Base-by-base conservation (phyloP, 2,113 vertebrate species). In the Symphodus melops region DNA sequence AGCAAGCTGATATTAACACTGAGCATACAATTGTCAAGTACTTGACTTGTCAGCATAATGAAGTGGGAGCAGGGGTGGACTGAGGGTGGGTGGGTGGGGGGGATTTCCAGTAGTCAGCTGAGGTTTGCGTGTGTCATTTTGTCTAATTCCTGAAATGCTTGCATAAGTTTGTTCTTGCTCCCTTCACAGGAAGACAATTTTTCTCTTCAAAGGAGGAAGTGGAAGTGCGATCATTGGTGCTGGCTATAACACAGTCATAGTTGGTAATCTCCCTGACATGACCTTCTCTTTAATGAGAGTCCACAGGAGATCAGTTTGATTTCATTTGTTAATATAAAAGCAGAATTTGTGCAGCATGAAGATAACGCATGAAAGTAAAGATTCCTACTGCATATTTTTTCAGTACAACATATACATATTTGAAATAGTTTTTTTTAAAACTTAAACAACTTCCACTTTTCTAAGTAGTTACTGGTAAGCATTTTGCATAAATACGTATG, bases 141-240 rank as follows among this genome's bases (percentile, higher is more conserved):
- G 75, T 86, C 67, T 86, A 87, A 91, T 91, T 93, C 89, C 88
- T 91, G 75, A 91, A 89, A 92, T 90, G 72, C 87, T 88, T 90
- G 86, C 88, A 90, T 89, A 90, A 73, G 85, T 92, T 88, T 76
- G 64, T 82, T 89, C 78, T 84, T 81, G 80, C 77, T 79, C 66
- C 20, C 28, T 33, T 82, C 68, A 72, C 53, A 69, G 48, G 20
- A 86, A 76, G 73, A 41, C 60, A 52, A 21, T 2, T 17, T 37
- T 72, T 64, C 12, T 59, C 68, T 54, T 74, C 56, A 16, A 86
- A 90, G n/a, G 54, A 88, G 87, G 87, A 92, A 92, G 87, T 89
- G 75, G 68, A 86, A 82, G 73, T 66, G 52, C 39, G 28, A 25
- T 61, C 4, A 68, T 82, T 82, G 82, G 53, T 88, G 78, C 78